Conservation (phyloP, 2,113 vertebrate species). For the Amphiprion percula region DNA sequence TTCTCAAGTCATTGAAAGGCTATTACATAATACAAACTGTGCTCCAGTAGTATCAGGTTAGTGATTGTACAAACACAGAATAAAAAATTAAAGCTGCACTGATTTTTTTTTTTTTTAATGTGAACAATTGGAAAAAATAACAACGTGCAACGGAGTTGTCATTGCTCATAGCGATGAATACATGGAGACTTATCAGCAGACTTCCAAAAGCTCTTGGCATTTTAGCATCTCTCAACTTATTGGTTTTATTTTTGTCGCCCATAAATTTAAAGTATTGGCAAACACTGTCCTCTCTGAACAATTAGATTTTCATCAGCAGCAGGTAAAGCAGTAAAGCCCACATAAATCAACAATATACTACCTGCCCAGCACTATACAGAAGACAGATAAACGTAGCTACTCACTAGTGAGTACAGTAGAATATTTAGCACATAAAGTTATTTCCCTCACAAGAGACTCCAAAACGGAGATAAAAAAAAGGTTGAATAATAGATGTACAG, state of each 20-base stretch:
- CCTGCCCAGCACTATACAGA: background rate
- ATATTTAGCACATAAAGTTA: background rate
- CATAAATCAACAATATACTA: background rate
- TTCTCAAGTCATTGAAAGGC: no score
- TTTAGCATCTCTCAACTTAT: constrained; percentile 3
- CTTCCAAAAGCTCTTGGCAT: background rate
- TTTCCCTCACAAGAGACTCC: background rate
- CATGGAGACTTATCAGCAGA: no score
- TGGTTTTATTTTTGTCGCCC: background rate
- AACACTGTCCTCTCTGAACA: background rate
- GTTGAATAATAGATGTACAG: background rate
- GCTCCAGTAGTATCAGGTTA: background rate
- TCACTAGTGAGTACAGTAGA: background rate
- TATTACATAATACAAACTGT: background rate
- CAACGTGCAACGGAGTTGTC: background rate
- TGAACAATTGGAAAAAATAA: background rate
- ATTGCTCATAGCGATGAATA: no score
- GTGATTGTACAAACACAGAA: background rate
- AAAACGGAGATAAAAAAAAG: background rate
- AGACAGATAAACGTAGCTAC: background rate
- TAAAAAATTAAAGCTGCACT: background rate
- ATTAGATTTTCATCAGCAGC: constrained; percentile 5
- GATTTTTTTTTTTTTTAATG: background rate
- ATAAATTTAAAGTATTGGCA: background rate
- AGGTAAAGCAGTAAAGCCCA: background rate